Conservation (phyloP, 2,797 vertebrate species). For the Cygnus olor region DNA sequence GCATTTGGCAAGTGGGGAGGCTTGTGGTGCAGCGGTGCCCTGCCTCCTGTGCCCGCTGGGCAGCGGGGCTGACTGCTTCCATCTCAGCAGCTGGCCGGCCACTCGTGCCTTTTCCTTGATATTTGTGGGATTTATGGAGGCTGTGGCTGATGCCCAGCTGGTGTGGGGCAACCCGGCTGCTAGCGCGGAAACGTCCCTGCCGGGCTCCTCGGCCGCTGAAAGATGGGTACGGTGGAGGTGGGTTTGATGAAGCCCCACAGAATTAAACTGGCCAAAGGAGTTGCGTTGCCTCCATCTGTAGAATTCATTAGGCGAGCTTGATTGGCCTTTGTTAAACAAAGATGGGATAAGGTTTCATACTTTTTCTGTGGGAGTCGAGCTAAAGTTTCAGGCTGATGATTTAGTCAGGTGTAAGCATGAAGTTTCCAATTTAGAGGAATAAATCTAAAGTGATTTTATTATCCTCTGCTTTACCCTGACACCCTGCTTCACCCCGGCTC, state of each 20-base stretch:
- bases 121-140: slow-evolving; percentile 80
- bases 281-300: slow-evolving; percentile 90
- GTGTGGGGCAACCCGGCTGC: neutral
- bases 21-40: slow-evolving; percentile 22
- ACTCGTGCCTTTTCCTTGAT: slow-evolving; percentile 80
- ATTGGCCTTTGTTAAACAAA: slow-evolving; percentile 92
- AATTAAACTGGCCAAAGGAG: slow-evolving; percentile 75
- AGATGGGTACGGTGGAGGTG: slow-evolving; percentile 72
- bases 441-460: slow-evolving; percentile 99
- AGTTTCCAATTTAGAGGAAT: slow-evolving; percentile 99
- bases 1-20: slow-evolving; percentile 49
- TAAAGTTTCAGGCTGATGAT: slow-evolving; percentile 99
- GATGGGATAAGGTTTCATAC: slow-evolving; percentile 94
- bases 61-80: neutral
- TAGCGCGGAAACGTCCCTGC: neutral
- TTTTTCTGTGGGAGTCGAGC: slow-evolving; percentile 94
- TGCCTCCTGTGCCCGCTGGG: neutral
- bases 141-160: slow-evolving; percentile 66
- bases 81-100: slow-evolving; percentile 51
- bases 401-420: slow-evolving; percentile 99
- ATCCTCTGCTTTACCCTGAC: slow-evolving; percentile 90
- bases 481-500: slow-evolving; percentile 86
- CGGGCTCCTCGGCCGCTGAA: neutral
- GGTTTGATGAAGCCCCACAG: slow-evolving; percentile 80
- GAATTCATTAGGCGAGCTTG: slow-evolving; percentile 93